Conservation (phyloP, 1,140 invertebrate species). For the Drosophila equinoxialis region DNA sequence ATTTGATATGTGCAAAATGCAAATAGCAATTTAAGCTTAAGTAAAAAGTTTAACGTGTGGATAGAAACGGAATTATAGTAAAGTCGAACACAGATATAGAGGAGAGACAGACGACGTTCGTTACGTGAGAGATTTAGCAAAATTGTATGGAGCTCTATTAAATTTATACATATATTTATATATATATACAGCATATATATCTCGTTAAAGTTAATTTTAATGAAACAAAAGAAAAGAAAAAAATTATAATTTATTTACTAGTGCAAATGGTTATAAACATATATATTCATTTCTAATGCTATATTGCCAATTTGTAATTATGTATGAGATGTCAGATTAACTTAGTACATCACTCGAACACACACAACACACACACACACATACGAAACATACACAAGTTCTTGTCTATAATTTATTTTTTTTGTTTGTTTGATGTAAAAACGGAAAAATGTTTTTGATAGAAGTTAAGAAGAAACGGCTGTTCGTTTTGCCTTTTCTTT, state of each 20-base stretch:
- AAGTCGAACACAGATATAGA: conserved; percentile 15
- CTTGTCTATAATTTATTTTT: conserved; percentile 35
- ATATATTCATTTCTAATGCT: conserved; percentile 34
- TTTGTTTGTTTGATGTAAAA: conserved; percentile 21
- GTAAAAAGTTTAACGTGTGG: conserved; percentile 59
- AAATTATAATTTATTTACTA: conserved; percentile 72
- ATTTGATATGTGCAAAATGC: conserved; percentile 63
- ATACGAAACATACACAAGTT: neutral
- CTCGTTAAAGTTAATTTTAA: conserved; percentile 69
- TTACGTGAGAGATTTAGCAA: conserved; percentile 64
- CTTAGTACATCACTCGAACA: conserved; percentile 11
- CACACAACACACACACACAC: conserved; percentile 29
- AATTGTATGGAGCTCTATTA: conserved; percentile 78
- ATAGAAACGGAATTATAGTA: conserved; percentile 20
- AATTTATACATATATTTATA: conserved; percentile 39
- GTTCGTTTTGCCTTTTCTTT: conserved; percentile 10
- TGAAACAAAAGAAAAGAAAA: no score
- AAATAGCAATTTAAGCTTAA: conserved; percentile 58
- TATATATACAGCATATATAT: conserved; percentile 51
- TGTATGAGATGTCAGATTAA: conserved; percentile 42
- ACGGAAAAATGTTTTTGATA: conserved; percentile 38
- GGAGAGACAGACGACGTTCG: conserved; percentile 22
- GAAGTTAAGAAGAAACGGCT: conserved; percentile 1
- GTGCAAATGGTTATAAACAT: conserved; percentile 46
- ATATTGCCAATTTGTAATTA: conserved; percentile 67